These are phyloP conservation scores for Scatophagus argus DNA, from an alignment of 2,113 vertebrate genomes.

Conservation along the genomic window DNA sequence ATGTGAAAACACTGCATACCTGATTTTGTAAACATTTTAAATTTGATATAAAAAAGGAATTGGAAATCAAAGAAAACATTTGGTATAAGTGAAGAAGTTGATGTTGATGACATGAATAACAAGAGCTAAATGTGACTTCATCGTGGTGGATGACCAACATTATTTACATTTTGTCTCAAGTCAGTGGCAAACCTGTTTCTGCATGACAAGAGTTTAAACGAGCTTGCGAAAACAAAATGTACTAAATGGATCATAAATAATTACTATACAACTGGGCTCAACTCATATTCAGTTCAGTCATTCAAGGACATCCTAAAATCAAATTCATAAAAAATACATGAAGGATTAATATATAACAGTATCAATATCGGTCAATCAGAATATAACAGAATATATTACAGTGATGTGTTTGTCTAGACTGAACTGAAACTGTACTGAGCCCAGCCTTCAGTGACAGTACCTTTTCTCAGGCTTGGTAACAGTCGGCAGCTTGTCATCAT, in stretches of 20 bases:
- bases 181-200: background rate
- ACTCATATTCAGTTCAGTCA: slow-evolving; percentile 9
- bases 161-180: background rate
- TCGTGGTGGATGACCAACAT: too few relatives aligned
- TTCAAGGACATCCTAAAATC: background rate
- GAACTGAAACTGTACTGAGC: slow-evolving; percentile 9
- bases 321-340: background rate
- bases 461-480: slow-evolving; percentile 90
- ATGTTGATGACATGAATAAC: too few relatives aligned
- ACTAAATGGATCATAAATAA: slow-evolving; percentile 26
- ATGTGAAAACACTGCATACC: background rate
- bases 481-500: slow-evolving; percentile 90
- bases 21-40: too few relatives aligned
- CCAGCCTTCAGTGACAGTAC: slow-evolving; percentile 75
- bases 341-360: background rate
- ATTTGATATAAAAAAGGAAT: too few relatives aligned
- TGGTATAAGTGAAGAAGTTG: too few relatives aligned
- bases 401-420: background rate
- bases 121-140: too few relatives aligned
- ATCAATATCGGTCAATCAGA: too few relatives aligned
- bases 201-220: slow-evolving; percentile 34
- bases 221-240: slow-evolving; percentile 14
- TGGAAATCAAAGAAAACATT: too few relatives aligned
- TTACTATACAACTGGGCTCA: slow-evolving; percentile 27
- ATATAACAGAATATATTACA: background rate